These are phyloP conservation scores for Pseudochromis fuscus DNA, from an alignment of 2,797 vertebrate genomes.

Conservation along the genomic window DNA sequence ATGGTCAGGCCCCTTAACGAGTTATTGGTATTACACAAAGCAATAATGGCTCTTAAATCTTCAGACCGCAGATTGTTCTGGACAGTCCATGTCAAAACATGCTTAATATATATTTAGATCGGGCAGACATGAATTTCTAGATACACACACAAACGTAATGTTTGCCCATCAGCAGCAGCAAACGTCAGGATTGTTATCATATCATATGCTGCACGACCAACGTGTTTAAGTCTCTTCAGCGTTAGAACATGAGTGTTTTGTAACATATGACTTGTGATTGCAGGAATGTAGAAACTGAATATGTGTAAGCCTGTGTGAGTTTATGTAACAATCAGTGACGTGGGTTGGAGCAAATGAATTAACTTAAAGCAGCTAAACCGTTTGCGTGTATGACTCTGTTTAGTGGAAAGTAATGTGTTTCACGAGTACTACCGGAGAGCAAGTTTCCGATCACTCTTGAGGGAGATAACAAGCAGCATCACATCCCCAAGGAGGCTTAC, in stretches of 20 bases:
- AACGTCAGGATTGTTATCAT: slow-evolving; percentile 14
- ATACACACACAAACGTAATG: slow-evolving; percentile 3
- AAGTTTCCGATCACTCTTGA: slow-evolving; percentile 23
- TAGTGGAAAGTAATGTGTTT: slow-evolving; percentile 35
- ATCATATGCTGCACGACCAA: neutral
- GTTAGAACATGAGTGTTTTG: slow-evolving; percentile 1
- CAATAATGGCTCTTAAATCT: slow-evolving; percentile 51
- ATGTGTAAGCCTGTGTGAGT: slow-evolving; percentile 10
- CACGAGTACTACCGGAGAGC: slow-evolving; percentile 21
- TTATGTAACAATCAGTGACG: slow-evolving; percentile 49
- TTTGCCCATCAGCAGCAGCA: neutral
- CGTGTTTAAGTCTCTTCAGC: neutral
- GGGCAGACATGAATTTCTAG: neutral
- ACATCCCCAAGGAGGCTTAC: neutral
- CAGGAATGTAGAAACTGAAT: slow-evolving; percentile 5
- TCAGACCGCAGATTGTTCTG: slow-evolving; percentile 35
- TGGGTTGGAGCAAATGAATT: slow-evolving; percentile 50
- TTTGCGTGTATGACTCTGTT: slow-evolving; percentile 18
- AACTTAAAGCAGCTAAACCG: slow-evolving; percentile 53
- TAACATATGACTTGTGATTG: slow-evolving; percentile 15
- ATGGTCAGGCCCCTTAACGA: slow-evolving; percentile 41
- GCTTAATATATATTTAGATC: slow-evolving; percentile 24
- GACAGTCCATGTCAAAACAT: slow-evolving; percentile 44
- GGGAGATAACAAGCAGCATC: slow-evolving; percentile 27
- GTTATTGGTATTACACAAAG: slow-evolving; percentile 56